A percentile compares a stretch with the other conserved stretches of the same genome.
phyloP scores from a whole-genome alignment of 2,113 vertebrate genomes.

The Phainopepla nitens region DNA sequence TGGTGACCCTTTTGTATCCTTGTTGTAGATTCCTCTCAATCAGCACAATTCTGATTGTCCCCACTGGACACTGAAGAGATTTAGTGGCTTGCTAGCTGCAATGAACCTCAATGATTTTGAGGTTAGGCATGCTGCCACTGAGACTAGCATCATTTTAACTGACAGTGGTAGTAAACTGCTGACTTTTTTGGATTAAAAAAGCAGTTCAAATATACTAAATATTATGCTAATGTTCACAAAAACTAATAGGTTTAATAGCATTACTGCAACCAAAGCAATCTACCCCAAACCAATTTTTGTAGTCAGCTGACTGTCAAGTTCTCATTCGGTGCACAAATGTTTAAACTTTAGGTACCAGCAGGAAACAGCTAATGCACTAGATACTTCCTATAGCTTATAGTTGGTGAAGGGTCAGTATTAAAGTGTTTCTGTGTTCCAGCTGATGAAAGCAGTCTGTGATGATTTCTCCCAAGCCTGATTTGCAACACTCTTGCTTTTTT shows the following conservation, averaged over 20 bases:
- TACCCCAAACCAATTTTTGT: background rate
- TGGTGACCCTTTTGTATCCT: conserved; percentile 29
- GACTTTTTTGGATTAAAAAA: conserved; percentile 48
- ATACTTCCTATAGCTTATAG: background rate
- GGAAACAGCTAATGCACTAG: background rate
- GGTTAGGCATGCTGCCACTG: conserved; percentile 33
- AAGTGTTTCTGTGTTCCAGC: background rate
- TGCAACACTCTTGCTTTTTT: background rate
- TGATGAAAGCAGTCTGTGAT: background rate
- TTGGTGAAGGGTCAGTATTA: background rate
- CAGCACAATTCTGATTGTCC: conserved; percentile 42
- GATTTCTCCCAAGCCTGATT: background rate
- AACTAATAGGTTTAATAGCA: background rate
- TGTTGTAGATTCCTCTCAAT: conserved; percentile 6
- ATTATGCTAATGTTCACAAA: conserved; percentile 3
- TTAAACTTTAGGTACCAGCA: background rate
- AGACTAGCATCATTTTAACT: conserved; percentile 34
- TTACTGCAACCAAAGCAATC: background rate
- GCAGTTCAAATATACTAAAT: background rate
- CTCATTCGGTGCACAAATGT: background rate
- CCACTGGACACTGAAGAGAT: background rate
- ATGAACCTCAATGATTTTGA: conserved; percentile 49
- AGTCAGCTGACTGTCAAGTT: background rate
- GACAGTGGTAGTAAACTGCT: conserved; percentile 32
- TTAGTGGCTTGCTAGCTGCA: conserved; percentile 20